phyloP scores from a whole-genome alignment of 2,888 invertebrate genomes.

The Drosophila melanosoma region DNA sequence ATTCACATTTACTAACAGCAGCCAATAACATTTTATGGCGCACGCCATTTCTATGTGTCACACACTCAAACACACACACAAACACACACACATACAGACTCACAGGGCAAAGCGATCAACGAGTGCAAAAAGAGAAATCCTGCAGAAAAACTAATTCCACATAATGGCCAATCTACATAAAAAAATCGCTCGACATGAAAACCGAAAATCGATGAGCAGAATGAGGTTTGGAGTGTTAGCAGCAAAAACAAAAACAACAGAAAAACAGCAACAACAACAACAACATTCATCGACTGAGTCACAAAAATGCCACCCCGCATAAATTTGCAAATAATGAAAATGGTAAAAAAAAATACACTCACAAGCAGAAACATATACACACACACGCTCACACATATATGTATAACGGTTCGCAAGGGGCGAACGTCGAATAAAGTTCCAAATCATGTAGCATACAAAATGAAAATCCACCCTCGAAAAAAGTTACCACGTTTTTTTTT shows the following conservation, averaged over 20 bases:
- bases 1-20: constrained; percentile 55
- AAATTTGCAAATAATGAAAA: constrained; percentile 81
- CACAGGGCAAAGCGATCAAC: constrained; percentile 40
- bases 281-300: constrained; percentile 56
- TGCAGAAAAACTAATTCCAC: constrained; percentile 74
- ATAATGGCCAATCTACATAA: constrained; percentile 81
- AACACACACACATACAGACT: constrained; percentile 6
- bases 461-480: constrained; percentile 80
- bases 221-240: constrained; percentile 36
- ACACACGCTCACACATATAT: constrained; percentile 10
- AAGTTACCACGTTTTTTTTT: constrained; percentile 69
- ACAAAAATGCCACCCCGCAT: constrained; percentile 74
- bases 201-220: constrained; percentile 74
- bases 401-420: constrained; percentile 31
- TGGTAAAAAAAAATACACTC: constrained; percentile 65
- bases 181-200: constrained; percentile 68
- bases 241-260: constrained; percentile 32
- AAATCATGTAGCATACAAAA: constrained; percentile 81
- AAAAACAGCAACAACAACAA: constrained; percentile 31
- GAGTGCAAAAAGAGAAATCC: constrained; percentile 56
- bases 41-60: constrained; percentile 69
- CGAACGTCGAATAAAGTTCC: constrained; percentile 74
- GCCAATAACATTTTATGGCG: constrained; percentile 72
- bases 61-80: constrained; percentile 24
- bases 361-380: constrained; percentile 32